Percentiles rank a stretch among this genome's conserved stretches.
phyloP scores from a whole-genome alignment of 2,113 vertebrate genomes.

The Notiomystis cincta region DNA sequence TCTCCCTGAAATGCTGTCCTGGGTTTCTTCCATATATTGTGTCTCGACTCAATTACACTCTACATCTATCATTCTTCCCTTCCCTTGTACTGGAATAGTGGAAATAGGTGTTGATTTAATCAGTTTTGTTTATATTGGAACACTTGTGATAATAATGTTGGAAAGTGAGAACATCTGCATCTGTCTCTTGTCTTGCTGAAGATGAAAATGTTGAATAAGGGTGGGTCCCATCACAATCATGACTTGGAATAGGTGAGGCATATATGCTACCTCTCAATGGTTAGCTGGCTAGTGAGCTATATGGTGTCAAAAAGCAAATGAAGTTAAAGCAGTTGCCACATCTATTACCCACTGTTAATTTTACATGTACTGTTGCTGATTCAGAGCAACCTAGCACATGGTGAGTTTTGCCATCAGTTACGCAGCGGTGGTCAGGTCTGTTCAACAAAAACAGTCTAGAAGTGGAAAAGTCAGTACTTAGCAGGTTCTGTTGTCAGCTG shows the following conservation, averaged over 20 bases:
- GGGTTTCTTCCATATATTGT: background rate
- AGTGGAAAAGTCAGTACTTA: background rate
- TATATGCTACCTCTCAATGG: slow-evolving; percentile 49
- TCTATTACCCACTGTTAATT: slow-evolving; percentile 7
- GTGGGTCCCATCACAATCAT: background rate
- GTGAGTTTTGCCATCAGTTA: background rate
- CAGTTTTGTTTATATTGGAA: background rate
- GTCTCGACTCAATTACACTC: background rate
- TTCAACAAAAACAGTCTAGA: background rate
- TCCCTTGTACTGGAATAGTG: slow-evolving; percentile 1
- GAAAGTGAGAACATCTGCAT: background rate
- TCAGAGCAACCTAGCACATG: slow-evolving; percentile 2
- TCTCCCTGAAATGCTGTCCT: background rate
- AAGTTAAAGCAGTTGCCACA: background rate
- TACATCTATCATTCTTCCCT: background rate
- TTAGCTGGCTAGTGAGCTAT: background rate
- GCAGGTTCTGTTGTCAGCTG: background rate
- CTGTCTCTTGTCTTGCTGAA: background rate
- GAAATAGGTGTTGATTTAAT: background rate
- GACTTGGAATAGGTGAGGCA: slow-evolving; percentile 10
- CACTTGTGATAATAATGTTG: background rate
- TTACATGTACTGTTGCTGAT: slow-evolving; percentile 5
- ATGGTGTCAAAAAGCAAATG: background rate
- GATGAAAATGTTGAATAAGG: background rate
- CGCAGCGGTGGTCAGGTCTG: background rate